Evolutionary conservation across 2,888 invertebrate genomes (phyloP), one percentile per base, ranked within the genome.

Genomic region (Xanthorhoe spadicearia): DNA sequence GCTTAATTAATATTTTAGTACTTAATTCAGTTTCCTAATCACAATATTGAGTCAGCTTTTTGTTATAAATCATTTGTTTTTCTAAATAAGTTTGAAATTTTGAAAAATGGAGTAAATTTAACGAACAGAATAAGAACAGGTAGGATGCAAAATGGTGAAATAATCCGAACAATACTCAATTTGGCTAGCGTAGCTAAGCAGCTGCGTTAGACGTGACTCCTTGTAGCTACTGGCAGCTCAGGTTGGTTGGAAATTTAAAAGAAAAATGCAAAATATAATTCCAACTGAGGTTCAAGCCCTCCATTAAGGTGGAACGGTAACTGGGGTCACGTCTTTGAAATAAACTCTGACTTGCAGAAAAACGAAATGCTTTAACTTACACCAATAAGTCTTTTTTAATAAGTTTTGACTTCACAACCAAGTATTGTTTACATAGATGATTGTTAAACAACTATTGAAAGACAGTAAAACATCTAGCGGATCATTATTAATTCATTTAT

Each of bases 151-250:
- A 62, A 74, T 72, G 69, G 65, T 80, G 77, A 74, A 78, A 69
- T 76, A 82, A 80, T 75, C 66, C 69, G 75, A 81, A 80, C 77
- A 80, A 82, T 79, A 78, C 76, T 78, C 80, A 82, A 83, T 85
- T 85, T 82, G 77, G 79, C 72, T 74, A 73, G 77, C 78, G 76
- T 75, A 76, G 77, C 81, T 79, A 82, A 70, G 78, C 84, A 86
- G 83, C 83, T 86, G 84, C 79, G 74, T 68, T 72, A 76, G 80
- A 84, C 85, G 83, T 84, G 85, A 83, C 81, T 80, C 75, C 76
- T 73, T 72, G 78, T 74, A 70, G 67, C 64, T 73, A 76, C 74
- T 71, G 67, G 66, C 70, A 72, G 72, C 73, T 70, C 77, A 82
- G 77, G 79, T 81, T 79, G 72, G 72, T 73, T 76, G 71, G 76